Conservation (phyloP, 2,113 vertebrate genomes). For the Brachyhypopomus gauderio region DNA sequence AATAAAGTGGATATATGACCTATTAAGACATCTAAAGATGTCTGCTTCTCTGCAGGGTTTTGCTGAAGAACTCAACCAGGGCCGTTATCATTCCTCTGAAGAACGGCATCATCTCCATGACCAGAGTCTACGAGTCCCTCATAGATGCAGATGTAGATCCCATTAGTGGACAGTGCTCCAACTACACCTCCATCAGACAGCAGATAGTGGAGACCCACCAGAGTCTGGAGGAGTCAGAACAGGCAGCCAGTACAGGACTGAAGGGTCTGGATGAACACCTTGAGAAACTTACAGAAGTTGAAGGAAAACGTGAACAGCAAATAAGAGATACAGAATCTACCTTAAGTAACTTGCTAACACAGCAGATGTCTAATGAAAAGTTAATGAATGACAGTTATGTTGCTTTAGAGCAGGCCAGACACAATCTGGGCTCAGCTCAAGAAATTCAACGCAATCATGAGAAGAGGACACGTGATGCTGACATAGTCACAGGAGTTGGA, state of each 20-base stretch:
- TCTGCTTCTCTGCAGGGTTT: not conserved
- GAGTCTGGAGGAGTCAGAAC: not conserved
- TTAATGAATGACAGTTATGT: not conserved
- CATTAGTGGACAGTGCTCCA: not conserved
- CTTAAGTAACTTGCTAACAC: not conserved
- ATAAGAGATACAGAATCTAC: not conserved
- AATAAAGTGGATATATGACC: too few species aligned
- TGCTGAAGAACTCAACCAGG: not conserved
- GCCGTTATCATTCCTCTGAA: not conserved
- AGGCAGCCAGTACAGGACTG: not conserved
- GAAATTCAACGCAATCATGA: not conserved
- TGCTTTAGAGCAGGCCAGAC: not conserved
- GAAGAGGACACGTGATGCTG: not conserved
- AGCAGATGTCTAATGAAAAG: not conserved
- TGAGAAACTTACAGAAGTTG: not conserved
- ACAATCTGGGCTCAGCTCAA: not conserved
- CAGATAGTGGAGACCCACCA: constrained; percentile 16
- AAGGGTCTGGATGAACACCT: constrained; percentile 1
- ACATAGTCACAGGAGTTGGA: not conserved
- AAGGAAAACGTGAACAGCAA: not conserved
- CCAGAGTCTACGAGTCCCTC: not conserved
- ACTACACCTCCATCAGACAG: constrained; percentile 14
- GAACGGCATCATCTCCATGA: constrained; percentile 24
- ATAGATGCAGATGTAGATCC: constrained; percentile 12
- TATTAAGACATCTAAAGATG: not conserved